A percentile compares a stretch with the other conserved stretches of the same genome.
These are phyloP conservation scores for Opisthograptis luteolata DNA, from an alignment of 2,888 invertebrate genomes.

Conservation along the genomic window DNA sequence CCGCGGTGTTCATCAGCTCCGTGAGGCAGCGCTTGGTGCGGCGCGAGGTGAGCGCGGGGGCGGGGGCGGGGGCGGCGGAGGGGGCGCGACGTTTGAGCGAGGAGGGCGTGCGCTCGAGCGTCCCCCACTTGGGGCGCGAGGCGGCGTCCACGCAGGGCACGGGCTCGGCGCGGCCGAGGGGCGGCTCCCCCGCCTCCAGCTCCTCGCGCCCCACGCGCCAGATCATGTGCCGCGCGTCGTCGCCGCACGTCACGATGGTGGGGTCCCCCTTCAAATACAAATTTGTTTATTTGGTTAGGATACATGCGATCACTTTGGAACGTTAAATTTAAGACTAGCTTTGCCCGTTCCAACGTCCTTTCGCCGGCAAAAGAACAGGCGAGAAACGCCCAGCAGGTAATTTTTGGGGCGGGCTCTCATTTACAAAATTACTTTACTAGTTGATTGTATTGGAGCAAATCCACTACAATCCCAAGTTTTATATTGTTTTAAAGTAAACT, in stretches of 20 bases:
- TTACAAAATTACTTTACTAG: too few relatives aligned
- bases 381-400: too few relatives aligned
- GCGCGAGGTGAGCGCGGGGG: constrained; percentile 37
- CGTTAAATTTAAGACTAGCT: too few relatives aligned
- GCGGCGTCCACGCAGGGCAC: constrained; percentile 50
- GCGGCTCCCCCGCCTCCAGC: constrained; percentile 54
- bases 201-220: constrained; percentile 88
- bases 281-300: too few relatives aligned
- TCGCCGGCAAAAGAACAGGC: too few relatives aligned
- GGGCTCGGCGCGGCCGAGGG: constrained; percentile 64
- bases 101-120: constrained; percentile 76
- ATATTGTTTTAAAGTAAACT: too few relatives aligned
- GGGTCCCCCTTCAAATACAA: too few relatives aligned
- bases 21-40: constrained; percentile 71
- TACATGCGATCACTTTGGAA: too few relatives aligned
- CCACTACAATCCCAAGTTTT: too few relatives aligned
- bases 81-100: constrained; percentile 69
- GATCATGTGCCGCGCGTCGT: constrained; percentile 91
- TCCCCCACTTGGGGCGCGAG: constrained; percentile 55
- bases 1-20: constrained; percentile 64
- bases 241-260: constrained; percentile 91
- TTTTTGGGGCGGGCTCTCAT: too few relatives aligned
- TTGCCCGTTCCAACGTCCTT: too few relatives aligned
- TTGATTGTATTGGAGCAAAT: too few relatives aligned
- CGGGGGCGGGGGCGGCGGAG: constrained; percentile 44